Evolutionary conservation across 2,888 invertebrate species (phyloP), one percentile per base, ranked within the genome.

Genomic region (Melanophora roralis): DNA sequence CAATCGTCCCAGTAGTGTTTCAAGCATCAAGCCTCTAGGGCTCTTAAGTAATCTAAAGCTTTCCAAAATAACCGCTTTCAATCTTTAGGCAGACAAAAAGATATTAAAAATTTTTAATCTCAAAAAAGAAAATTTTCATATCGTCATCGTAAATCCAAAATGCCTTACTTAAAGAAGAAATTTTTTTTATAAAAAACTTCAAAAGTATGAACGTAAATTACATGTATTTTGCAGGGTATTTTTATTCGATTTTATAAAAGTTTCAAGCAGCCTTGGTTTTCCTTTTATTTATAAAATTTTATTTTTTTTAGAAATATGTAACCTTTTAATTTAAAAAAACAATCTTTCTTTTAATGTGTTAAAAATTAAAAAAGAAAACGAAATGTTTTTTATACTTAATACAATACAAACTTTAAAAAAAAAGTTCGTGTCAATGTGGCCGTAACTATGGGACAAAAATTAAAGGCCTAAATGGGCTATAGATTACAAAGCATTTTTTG

Each of bases 331-430:
- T 19, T 27, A 67, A 27, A 27, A 27, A 27, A 27, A 27, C 27
- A 27, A 27, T 5, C 27, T 27, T 27, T 27, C 27, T 27, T 27
- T 27, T 3, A 27, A n/a, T 8, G 45, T 55, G 55, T 57, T 72
- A 8, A 14, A 55, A 64, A 47, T 57, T 72, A 7, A 14, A 57
- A n/a, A 55, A 16, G 34, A 1, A 1, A 12, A 9, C 49, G 49
- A 64, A 49, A 77, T 77, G 76, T 71, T 77, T 49, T 62, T 40
- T 19, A 57, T 51, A 45, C 55, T 43, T 19, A 49, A 51, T 19
- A 55, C 34, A 34, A 40, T 43, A 64, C 38, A 77, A 77, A 77
- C 69, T 71, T 64, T 77, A 34, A 21, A 55, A 36, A n/a, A 21
- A 21, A 40, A 55, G 27, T 23, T 16, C 38, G 38, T 43, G 47